phyloP scores from a whole-genome alignment of 2,888 invertebrate species.

The Himalopsyche kuldschensis region DNA sequence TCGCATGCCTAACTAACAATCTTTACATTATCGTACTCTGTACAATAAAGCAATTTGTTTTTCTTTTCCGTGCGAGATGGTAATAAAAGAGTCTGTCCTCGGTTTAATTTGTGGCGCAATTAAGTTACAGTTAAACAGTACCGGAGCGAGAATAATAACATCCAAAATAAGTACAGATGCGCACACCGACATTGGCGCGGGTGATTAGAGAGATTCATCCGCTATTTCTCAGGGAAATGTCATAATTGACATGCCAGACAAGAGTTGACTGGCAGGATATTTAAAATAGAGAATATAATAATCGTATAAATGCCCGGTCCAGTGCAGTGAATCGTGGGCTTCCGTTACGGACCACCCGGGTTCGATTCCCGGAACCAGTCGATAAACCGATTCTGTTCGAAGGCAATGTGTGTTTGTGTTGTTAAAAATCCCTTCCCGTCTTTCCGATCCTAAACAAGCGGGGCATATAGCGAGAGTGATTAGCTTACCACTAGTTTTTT shows the following conservation, averaged over 20 bases:
- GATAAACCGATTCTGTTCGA: no score
- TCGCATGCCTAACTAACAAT: neutral
- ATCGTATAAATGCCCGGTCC: no score
- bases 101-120: neutral
- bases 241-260: neutral
- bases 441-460: no score
- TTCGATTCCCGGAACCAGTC: no score
- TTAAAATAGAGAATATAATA: neutral
- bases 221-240: constrained; percentile 17
- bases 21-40: neutral
- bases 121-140: neutral
- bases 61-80: neutral
- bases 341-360: no score
- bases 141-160: neutral
- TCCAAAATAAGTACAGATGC: neutral
- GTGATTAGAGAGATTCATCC: neutral
- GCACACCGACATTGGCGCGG: neutral
- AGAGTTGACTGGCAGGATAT: neutral
- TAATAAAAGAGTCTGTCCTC: neutral
- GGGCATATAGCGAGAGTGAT: no score
- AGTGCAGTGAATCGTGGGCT: no score
- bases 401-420: no score
- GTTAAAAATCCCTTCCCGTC: no score
- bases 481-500: no score
- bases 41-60: neutral